Percentiles rank a stretch among this genome's conserved stretches.
Evolutionary conservation across 2,797 vertebrate genomes (phyloP).

Genomic region (Eidolon dupreanum): DNA sequence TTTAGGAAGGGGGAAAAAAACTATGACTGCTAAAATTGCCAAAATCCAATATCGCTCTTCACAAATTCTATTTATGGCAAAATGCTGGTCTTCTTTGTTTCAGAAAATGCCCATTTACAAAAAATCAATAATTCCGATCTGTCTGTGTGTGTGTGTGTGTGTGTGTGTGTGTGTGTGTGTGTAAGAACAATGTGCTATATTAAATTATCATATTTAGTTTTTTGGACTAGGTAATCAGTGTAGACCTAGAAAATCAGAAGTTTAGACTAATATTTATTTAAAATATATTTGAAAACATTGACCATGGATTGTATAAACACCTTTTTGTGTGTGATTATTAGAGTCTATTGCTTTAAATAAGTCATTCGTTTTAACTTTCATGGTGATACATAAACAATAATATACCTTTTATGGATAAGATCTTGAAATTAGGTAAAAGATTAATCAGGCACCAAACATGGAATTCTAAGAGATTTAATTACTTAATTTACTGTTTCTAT

Average conservation of each 20-base stretch:
- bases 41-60: background rate
- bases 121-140: background rate
- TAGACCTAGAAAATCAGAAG: background rate
- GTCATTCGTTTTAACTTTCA: background rate
- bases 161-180: too few species aligned
- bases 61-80: background rate
- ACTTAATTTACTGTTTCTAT: background rate
- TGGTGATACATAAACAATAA: background rate
- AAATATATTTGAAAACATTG: background rate
- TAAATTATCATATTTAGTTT: background rate
- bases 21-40: background rate
- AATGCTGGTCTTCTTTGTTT: slow-evolving; percentile 20
- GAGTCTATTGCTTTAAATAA: background rate
- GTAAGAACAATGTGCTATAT: background rate
- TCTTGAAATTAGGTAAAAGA: background rate
- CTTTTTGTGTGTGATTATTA: background rate
- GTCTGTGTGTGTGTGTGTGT: background rate
- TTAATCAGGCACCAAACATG: background rate
- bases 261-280: background rate
- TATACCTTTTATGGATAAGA: background rate
- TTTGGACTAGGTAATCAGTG: background rate
- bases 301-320: background rate
- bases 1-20: background rate
- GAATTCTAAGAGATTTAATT: background rate
- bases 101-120: background rate